These are phyloP conservation scores for Scolopax rusticola DNA, from an alignment of 2,797 vertebrate genomes.

Conservation along the genomic window DNA sequence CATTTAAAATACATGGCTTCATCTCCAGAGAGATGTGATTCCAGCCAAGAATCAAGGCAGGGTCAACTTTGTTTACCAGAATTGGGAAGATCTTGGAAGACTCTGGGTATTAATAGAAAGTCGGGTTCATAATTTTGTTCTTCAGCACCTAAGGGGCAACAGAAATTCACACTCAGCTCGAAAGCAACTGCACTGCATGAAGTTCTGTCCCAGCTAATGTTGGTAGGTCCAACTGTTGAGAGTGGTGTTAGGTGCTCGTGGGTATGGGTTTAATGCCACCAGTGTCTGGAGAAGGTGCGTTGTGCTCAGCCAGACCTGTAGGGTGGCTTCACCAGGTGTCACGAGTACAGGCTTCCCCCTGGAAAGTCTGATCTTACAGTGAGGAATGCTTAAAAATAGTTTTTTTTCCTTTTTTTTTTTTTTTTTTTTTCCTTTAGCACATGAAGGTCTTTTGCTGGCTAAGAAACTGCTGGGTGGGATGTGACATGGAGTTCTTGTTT, in stretches of 20 bases:
- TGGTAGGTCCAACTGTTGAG: not conserved
- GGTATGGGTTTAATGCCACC: not conserved
- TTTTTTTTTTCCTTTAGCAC: not conserved
- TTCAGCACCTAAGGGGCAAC: not conserved
- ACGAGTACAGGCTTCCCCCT: not conserved
- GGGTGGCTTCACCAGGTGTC: not conserved
- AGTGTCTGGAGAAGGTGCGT: not conserved
- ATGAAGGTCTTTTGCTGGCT: not conserved
- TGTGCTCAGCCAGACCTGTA: not conserved
- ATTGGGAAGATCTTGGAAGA: not conserved
- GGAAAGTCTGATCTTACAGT: not conserved
- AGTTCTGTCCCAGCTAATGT: not conserved
- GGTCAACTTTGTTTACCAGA: not conserved
- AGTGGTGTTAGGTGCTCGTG: rapidly evolving
- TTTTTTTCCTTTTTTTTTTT: no score
- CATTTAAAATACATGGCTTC: not conserved
- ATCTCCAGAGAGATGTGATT: not conserved
- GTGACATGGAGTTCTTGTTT: not conserved
- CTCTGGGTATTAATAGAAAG: not conserved
- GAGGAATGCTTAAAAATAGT: not conserved
- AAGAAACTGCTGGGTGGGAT: not conserved
- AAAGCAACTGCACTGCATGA: not conserved
- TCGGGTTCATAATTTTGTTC: not conserved
- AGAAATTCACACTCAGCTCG: not conserved
- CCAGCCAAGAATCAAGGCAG: not conserved